Conservation (phyloP, 2,888 invertebrate genomes). For the Gasteruption jaculator region DNA sequence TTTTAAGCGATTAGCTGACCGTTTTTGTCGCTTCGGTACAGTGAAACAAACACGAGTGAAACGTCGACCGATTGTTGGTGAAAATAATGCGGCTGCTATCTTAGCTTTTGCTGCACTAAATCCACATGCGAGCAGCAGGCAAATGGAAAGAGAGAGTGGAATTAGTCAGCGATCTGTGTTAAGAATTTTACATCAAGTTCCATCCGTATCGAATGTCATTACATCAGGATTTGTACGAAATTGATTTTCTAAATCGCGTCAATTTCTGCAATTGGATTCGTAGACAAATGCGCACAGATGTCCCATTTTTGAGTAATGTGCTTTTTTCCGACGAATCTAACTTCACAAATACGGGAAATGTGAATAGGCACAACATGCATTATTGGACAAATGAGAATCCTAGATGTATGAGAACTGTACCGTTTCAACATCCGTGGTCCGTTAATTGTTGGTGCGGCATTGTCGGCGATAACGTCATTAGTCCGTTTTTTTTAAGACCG, state of each 20-base stretch:
- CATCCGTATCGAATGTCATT: slow-evolving; percentile 12
- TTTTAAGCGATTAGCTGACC: too few species aligned
- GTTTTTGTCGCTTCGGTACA: too few species aligned
- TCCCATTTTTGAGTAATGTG: slow-evolving; percentile 11
- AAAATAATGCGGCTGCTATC: too few species aligned
- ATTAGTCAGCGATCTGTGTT: slow-evolving; percentile 6
- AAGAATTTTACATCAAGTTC: slow-evolving; percentile 9
- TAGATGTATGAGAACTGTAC: too few species aligned
- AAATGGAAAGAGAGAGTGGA: slow-evolving; percentile 4
- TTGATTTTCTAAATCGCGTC: slow-evolving; percentile 8
- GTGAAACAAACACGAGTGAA: too few species aligned
- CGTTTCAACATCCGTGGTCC: slow-evolving; percentile 16
- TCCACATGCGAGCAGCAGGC: slow-evolving; percentile 3
- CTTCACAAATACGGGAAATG: slow-evolving; percentile 13
- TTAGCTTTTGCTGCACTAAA: too few species aligned
- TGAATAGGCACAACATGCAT: too few species aligned
- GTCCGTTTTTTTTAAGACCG: slow-evolving; percentile 15
- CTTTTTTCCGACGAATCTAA: slow-evolving; percentile 13
- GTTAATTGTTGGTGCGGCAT: slow-evolving; percentile 15
- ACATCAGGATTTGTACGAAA: slow-evolving; percentile 9
- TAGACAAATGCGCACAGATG: slow-evolving; percentile 8
- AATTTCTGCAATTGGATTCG: background rate
- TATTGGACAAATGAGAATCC: too few species aligned
- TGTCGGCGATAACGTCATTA: slow-evolving; percentile 14
- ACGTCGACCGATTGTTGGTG: too few species aligned